Conservation (phyloP, 1,140 invertebrate species). For the Helicoverpa zea region DNA sequence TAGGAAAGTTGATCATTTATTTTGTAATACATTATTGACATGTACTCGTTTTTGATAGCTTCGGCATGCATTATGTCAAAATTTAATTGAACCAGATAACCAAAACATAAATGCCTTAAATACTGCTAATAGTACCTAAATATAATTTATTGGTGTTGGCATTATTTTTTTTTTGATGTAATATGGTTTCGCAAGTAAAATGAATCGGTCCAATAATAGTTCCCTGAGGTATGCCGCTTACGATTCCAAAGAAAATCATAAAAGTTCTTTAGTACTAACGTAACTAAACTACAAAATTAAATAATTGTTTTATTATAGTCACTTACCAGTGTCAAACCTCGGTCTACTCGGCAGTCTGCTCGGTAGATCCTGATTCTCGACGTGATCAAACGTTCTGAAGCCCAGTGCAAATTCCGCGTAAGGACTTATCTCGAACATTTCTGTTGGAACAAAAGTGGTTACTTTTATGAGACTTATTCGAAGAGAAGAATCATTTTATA, state of each 20-base stretch:
- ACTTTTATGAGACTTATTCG: background rate
- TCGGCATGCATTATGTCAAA: no score
- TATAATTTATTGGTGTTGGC: no score
- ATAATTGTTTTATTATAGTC: background rate
- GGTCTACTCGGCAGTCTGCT: constrained; percentile 76
- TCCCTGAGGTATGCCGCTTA: background rate
- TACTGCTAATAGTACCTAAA: no score
- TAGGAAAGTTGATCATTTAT: background rate
- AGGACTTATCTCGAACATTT: constrained; percentile 94
- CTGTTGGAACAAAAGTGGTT: constrained; percentile 69
- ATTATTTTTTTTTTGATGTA: no score
- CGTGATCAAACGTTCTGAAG: constrained; percentile 80
- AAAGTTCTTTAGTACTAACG: background rate
- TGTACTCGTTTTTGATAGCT: no score
- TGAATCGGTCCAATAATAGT: background rate
- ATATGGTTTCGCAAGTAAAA: background rate
- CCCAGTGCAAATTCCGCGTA: constrained; percentile 92
- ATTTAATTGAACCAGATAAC: no score
- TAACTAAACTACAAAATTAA: background rate
- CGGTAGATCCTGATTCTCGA: constrained; percentile 81
- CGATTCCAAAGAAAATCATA: background rate
- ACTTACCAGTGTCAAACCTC: constrained; percentile 79
- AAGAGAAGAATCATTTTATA: background rate
- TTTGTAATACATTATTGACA: no score
- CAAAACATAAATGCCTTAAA: no score